phyloP scores from a whole-genome alignment of 1,140 invertebrate genomes.

The Macrotrachela quadricornifera region DNA sequence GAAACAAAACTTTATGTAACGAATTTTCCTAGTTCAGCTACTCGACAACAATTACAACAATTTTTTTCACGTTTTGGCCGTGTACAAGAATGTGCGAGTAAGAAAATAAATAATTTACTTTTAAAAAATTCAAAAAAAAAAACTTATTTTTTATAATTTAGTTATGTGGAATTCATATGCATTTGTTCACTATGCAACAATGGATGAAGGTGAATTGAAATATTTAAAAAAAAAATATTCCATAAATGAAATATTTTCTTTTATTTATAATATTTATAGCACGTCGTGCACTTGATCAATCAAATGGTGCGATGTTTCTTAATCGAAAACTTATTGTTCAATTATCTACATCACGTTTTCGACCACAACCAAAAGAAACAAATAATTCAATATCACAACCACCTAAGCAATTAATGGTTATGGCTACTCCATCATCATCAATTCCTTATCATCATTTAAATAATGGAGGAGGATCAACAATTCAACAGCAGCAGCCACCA shows the following conservation, averaged over 20 bases:
- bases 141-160: too few relatives aligned
- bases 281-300: conserved; percentile 1
- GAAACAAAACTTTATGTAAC: conserved; percentile 6
- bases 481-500: too few relatives aligned
- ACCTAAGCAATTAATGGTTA: too few relatives aligned
- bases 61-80: conserved; percentile 4
- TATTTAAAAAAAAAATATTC: background rate
- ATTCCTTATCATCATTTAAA: too few relatives aligned
- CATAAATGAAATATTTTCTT: background rate
- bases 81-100: conserved; percentile 3
- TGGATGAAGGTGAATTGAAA: background rate
- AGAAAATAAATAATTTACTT: too few relatives aligned
- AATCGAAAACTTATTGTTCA: background rate
- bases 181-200: conserved; percentile 7
- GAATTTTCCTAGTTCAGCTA: conserved; percentile 5
- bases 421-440: too few relatives aligned
- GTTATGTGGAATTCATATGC: conserved; percentile 9
- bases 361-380: background rate
- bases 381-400: too few relatives aligned
- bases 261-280: too few relatives aligned
- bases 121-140: too few relatives aligned
- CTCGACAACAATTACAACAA: conserved; percentile 4
- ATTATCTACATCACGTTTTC: background rate
- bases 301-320: background rate
- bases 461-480: too few relatives aligned